A percentile compares a stretch with the other conserved stretches of the same genome.
Evolutionary conservation across 1,140 invertebrate species (phyloP).

Genomic region (Calliopsis andreniformis): DNA sequence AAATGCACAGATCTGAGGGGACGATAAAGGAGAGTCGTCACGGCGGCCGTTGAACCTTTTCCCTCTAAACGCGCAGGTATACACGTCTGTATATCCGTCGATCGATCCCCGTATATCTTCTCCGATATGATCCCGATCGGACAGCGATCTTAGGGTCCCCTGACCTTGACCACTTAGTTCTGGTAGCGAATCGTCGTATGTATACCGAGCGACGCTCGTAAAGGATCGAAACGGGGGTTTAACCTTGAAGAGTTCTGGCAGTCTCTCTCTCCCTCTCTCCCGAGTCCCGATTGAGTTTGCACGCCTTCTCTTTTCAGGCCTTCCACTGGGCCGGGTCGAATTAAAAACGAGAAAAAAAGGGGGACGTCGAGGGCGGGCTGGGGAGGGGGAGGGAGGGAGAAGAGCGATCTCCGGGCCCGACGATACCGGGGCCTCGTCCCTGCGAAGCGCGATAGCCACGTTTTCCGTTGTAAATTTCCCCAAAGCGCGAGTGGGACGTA

Average conservation of each 20-base stretch:
- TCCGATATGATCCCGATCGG: slow-evolving; percentile 49
- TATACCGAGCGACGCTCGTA: neutral
- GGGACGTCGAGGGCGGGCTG: neutral
- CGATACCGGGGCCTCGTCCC: slow-evolving; percentile 49
- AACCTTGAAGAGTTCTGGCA: slow-evolving; percentile 63
- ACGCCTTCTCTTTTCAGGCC: slow-evolving; percentile 48
- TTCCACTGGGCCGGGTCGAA: slow-evolving; percentile 51
- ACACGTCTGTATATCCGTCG: slow-evolving; percentile 24
- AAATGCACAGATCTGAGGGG: slow-evolving; percentile 1
- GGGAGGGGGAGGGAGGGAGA: neutral
- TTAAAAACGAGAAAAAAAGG: slow-evolving; percentile 54
- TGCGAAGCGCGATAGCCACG: slow-evolving; percentile 55
- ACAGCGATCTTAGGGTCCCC: slow-evolving; percentile 40
- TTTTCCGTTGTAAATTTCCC: slow-evolving; percentile 76
- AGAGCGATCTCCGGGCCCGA: slow-evolving; percentile 39
- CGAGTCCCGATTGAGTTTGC: slow-evolving; percentile 58
- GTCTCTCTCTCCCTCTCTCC: slow-evolving; percentile 6
- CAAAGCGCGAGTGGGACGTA: slow-evolving; percentile 78
- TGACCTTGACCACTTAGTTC: slow-evolving; percentile 57
- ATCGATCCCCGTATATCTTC: slow-evolving; percentile 50
- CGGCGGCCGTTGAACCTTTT: slow-evolving; percentile 50
- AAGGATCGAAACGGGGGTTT: slow-evolving; percentile 43
- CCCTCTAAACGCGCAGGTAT: slow-evolving; percentile 36
- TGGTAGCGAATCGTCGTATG: slow-evolving; percentile 34
- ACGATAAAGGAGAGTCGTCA: slow-evolving; percentile 35